Conservation (phyloP, 2,888 invertebrate genomes). For the Dasypolia templi region DNA sequence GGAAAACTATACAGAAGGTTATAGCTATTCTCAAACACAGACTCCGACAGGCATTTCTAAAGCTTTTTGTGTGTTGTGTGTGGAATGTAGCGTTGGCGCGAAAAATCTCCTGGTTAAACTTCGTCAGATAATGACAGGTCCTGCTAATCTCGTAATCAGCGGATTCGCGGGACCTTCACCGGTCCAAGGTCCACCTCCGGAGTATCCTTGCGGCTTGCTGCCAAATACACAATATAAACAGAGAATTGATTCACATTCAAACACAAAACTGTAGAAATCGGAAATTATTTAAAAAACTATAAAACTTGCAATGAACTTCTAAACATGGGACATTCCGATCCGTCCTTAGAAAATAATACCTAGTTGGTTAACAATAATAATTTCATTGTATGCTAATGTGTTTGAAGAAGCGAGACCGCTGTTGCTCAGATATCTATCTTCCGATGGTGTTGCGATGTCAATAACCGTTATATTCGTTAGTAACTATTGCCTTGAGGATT, state of each 20-base stretch:
- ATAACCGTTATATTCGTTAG: constrained; percentile 50
- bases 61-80: not conserved
- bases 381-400: constrained; percentile 73
- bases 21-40: too few species aligned
- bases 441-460: constrained; percentile 45
- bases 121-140: not conserved
- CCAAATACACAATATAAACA: not conserved
- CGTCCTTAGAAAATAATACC: constrained; percentile 57
- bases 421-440: constrained; percentile 54
- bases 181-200: not conserved
- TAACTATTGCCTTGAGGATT: constrained; percentile 30
- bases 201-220: not conserved
- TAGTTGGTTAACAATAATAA: constrained; percentile 61
- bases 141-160: not conserved
- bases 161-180: not conserved
- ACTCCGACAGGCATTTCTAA: not conserved
- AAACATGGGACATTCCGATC: constrained; percentile 48
- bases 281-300: constrained; percentile 27
- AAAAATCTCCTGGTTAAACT: not conserved
- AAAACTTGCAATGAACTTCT: constrained; percentile 56
- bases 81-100: not conserved
- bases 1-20: not conserved
- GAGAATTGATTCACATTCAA: not conserved
- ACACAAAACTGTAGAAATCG: constrained; percentile 9
- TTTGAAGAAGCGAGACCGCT: constrained; percentile 49